These are phyloP conservation scores for Megaustenia siamemsis DNA, from an alignment of 2,888 invertebrate species.

Conservation along the genomic window DNA sequence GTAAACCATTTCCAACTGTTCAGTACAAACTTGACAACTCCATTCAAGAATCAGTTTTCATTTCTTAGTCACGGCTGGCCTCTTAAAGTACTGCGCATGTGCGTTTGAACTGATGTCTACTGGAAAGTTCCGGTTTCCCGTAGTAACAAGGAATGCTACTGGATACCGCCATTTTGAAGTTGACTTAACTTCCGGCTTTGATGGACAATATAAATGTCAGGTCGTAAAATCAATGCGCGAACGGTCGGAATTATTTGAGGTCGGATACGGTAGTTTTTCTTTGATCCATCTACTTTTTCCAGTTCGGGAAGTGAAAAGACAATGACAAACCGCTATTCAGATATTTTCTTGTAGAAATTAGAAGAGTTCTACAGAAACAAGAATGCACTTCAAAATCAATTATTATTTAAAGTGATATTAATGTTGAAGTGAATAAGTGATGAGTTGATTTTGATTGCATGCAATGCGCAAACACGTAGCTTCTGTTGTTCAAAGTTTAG, in stretches of 20 bases:
- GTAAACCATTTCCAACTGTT: slow-evolving; percentile 34
- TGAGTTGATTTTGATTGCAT: too few species aligned
- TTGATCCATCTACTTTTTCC: slow-evolving; percentile 23
- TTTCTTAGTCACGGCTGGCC: slow-evolving; percentile 43
- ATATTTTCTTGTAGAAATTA: not conserved
- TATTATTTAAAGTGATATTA: not conserved
- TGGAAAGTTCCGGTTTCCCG: slow-evolving; percentile 37
- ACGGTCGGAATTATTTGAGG: slow-evolving; percentile 15
- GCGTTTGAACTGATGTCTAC: slow-evolving; percentile 42
- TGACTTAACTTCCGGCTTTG: slow-evolving; percentile 40
- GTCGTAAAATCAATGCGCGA: slow-evolving; percentile 24
- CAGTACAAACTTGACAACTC: slow-evolving; percentile 27
- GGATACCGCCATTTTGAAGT: slow-evolving; percentile 41
- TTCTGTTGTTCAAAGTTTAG: too few species aligned
- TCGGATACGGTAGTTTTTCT: not conserved
- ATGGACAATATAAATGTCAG: slow-evolving; percentile 37
- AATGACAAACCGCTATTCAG: not conserved
- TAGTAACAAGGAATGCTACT: not conserved
- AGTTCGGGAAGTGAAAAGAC: not conserved
- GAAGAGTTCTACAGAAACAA: not conserved
- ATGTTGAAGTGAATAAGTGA: not conserved
- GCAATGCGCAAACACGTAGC: too few species aligned
- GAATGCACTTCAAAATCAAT: not conserved
- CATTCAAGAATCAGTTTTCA: not conserved
- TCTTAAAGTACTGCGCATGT: slow-evolving; percentile 8